Evolutionary conservation across 2,113 vertebrate genomes (phyloP), one percentile per base, ranked within the genome.

Genomic region (Zonotrichia leucophrys): DNA sequence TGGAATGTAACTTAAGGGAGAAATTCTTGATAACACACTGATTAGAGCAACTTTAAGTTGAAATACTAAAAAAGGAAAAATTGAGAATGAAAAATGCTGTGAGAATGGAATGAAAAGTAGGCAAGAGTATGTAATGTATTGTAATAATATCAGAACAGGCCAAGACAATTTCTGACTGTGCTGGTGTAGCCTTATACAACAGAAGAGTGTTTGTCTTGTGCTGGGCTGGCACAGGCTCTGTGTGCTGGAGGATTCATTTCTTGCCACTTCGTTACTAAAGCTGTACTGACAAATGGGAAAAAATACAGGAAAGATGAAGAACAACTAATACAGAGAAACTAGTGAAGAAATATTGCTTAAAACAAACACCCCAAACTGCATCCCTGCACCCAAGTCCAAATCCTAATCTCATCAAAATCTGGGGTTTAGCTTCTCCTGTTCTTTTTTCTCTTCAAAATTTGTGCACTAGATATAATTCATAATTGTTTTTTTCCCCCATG

Each of bases 51-150:
- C 25, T 60, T 19, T 16, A 46, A 67, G 44, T 18, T 78, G 31
- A 81, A 83, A 77, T 86, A 58, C 17, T 53, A 67, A 77, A 74
- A 91, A 87, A 28, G 21, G 59, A 74, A 76, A 92, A 94, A 70
- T 2, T 35, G 47, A 64, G 22, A 86, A 47, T 86, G 12, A 70
- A 47, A 87, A 87, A n/a, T 33, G 30, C 47, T 72, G n/a, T 30
- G 44, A 84, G 49, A 78, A 52, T 63, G 22, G 39, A 67, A 83
- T 12, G 31, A 90, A 81, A 89, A 64, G 44, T 49, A 93, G 46
- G 19, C 35, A 58, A 37, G 60, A 63, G 27, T 55, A 10, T 50
- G 22, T 87, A 46, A 67, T 41, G 9, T 63, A 41, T 78, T 78
- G 31, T 78, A 46, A 21, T 64, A 58, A 35, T 67, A 93, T 39